A percentile compares a stretch with the other conserved stretches of the same genome.
These are phyloP conservation scores for Oeneis ivallda DNA, from an alignment of 2,888 invertebrate genomes.

Conservation along the genomic window DNA sequence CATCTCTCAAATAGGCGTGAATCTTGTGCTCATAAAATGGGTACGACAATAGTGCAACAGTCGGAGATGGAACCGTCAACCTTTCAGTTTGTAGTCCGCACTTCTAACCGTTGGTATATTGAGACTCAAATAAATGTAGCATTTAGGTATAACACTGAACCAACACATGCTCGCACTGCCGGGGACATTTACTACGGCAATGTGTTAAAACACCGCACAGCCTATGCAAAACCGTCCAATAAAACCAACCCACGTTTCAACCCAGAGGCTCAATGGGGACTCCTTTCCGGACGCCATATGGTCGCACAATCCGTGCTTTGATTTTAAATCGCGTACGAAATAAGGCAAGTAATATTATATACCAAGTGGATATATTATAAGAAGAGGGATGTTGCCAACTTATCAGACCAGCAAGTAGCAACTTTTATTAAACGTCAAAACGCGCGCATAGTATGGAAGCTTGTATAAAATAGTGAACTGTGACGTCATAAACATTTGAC, in stretches of 20 bases:
- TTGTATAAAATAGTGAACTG: too few species aligned
- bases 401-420: too few species aligned
- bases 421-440: too few species aligned
- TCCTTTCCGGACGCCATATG: slow-evolving; percentile 22
- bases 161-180: not conserved
- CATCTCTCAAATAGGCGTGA: too few species aligned
- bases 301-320: slow-evolving; percentile 21
- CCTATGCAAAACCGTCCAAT: slow-evolving; percentile 26
- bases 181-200: not conserved
- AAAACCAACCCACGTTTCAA: slow-evolving; percentile 22
- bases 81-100: too few species aligned
- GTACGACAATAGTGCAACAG: too few species aligned
- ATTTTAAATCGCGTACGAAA: slow-evolving; percentile 20
- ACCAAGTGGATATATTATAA: not conserved
- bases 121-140: not conserved
- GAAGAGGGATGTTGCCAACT: too few species aligned
- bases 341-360: slow-evolving; percentile 4
- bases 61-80: too few species aligned
- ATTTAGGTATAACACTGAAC: not conserved
- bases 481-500: too few species aligned
- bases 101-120: too few species aligned
- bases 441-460: too few species aligned
- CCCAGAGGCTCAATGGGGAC: slow-evolving; percentile 15
- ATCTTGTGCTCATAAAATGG: too few species aligned
- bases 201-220: slow-evolving; percentile 18